Evolutionary conservation across 2,888 invertebrate genomes (phyloP).

Genomic region (Leptogaster cylindrica): DNA sequence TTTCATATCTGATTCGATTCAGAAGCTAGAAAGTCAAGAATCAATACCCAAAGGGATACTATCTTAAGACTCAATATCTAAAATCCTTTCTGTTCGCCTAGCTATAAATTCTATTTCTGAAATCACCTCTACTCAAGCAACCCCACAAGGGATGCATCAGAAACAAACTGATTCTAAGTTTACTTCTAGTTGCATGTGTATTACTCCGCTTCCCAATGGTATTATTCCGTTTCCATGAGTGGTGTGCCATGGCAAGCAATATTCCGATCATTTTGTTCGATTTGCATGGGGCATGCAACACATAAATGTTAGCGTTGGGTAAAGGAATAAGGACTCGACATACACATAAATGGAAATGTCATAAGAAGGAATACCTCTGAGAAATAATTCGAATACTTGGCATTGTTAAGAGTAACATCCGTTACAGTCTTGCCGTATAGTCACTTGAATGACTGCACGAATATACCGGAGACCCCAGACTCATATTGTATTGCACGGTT

Average conservation of each 20-base stretch:
- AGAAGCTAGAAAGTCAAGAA: too few species aligned
- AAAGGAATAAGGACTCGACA: conserved; percentile 10
- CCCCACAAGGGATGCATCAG: neutral
- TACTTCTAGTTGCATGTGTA: neutral
- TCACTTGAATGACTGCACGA: conserved; percentile 18
- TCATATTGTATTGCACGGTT: conserved; percentile 23
- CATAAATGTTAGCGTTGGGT: too few species aligned
- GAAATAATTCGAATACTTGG: conserved; percentile 31
- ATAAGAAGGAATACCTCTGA: conserved; percentile 33
- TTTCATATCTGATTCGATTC: too few species aligned
- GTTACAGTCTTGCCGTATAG: conserved; percentile 5
- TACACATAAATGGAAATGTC: conserved; percentile 28
- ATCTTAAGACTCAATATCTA: neutral
- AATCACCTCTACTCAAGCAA: conserved; percentile 9
- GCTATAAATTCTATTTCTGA: conserved; percentile 3
- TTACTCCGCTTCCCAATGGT: conserved; percentile 5
- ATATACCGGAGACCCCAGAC: conserved; percentile 6
- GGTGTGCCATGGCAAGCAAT: conserved; percentile 8
- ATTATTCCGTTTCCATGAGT: conserved; percentile 24
- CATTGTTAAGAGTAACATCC: conserved; percentile 35
- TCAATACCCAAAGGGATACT: too few species aligned
- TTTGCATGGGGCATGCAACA: conserved; percentile 30
- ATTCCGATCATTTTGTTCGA: conserved; percentile 34
- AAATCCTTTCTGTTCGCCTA: neutral
- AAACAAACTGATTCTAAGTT: conserved; percentile 18